These are phyloP conservation scores for Sericinus montela DNA, from an alignment of 2,888 invertebrate genomes.

Conservation along the genomic window DNA sequence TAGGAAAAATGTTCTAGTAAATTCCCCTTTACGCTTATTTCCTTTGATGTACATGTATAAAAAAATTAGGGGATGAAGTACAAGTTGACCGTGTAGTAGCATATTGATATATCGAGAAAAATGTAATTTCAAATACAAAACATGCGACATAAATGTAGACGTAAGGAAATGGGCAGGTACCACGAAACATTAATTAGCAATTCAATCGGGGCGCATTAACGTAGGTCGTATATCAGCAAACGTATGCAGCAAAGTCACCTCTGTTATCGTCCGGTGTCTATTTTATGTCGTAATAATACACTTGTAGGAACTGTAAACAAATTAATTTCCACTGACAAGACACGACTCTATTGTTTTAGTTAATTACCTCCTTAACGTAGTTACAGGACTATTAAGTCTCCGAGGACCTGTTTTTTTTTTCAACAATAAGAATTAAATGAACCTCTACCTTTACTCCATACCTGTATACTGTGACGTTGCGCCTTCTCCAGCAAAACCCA, in stretches of 20 bases:
- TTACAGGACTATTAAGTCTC: background rate
- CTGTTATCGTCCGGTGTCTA: slow-evolving; percentile 27
- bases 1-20: no score
- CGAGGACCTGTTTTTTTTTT: background rate
- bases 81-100: no score
- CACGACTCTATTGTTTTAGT: background rate
- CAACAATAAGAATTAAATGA: no score
- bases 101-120: no score
- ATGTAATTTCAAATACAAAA: background rate
- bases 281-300: slow-evolving; percentile 24
- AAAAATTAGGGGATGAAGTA: no score
- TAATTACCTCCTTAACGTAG: background rate
- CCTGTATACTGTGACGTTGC: no score
- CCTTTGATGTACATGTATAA: no score
- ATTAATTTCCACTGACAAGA: background rate
- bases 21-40: no score
- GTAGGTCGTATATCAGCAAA: slow-evolving; percentile 27
- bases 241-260: slow-evolving; percentile 40
- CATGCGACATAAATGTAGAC: background rate
- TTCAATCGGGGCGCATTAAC: slow-evolving; percentile 24
- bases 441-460: no score
- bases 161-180: background rate
- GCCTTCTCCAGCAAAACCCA: no score
- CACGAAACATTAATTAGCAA: slow-evolving; percentile 8
- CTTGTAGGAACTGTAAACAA: slow-evolving; percentile 6